Percentiles rank a stretch among this genome's conserved stretches.
Conservation (phyloP, 2,113 vertebrate genomes). For the Accipiter virgatus region DNA sequence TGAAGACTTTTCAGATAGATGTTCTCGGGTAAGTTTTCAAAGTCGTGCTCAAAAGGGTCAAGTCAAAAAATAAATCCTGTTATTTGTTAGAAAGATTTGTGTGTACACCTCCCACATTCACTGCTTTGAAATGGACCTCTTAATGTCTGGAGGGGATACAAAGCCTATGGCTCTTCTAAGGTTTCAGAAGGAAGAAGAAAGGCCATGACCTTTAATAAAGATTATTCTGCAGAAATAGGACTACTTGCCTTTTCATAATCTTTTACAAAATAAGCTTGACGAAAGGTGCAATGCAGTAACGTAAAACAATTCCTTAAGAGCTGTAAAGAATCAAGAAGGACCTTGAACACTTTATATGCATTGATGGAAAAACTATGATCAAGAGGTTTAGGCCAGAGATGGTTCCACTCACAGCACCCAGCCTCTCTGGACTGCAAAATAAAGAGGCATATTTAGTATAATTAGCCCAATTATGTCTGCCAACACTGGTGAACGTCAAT, state of each 20-base stretch:
- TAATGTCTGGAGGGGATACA: neutral
- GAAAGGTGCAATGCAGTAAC: neutral
- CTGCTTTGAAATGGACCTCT: slow-evolving; percentile 45
- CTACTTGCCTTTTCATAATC: neutral
- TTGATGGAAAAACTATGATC: neutral
- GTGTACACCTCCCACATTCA: neutral
- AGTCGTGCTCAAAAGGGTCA: neutral
- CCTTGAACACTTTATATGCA: neutral
- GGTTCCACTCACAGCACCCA: neutral
- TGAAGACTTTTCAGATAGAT: slow-evolving; percentile 26
- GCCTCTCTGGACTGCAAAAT: neutral
- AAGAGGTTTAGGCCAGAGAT: neutral
- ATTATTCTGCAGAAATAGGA: slow-evolving; percentile 5
- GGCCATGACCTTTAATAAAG: neutral
- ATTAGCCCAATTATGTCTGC: neutral
- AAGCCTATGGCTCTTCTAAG: neutral
- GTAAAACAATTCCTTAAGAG: neutral
- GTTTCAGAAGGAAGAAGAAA: slow-evolving; percentile 49
- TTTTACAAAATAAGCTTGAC: neutral
- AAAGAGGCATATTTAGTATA: neutral
- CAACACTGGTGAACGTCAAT: neutral
- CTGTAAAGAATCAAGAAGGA: neutral
- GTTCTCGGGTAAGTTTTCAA: slow-evolving; percentile 21
- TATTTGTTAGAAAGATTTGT: slow-evolving; percentile 45
- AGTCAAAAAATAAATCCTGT: neutral